phyloP scores from a whole-genome alignment of 2,113 vertebrate species.

The Grantiella picta region DNA sequence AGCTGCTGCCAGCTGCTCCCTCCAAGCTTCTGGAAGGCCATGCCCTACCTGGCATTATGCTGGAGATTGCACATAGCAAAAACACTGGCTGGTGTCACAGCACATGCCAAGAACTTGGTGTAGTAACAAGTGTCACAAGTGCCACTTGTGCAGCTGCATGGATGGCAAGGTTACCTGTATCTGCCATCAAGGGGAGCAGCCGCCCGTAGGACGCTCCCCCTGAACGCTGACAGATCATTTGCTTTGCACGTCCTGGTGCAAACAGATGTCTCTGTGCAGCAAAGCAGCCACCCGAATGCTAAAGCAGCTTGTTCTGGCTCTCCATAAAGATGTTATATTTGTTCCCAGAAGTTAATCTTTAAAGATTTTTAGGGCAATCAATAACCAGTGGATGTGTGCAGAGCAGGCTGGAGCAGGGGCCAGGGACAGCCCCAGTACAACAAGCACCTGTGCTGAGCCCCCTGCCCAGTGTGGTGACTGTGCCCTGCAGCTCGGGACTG shows the following conservation, averaged over 20 bases:
- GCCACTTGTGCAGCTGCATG: background rate
- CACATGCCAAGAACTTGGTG: background rate
- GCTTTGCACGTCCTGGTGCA: background rate
- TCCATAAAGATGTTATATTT: slow-evolving; percentile 56
- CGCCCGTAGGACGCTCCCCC: background rate
- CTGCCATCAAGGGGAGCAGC: background rate
- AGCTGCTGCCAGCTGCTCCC: background rate
- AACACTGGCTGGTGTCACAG: background rate
- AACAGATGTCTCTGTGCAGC: slow-evolving; percentile 35
- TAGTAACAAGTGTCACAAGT: background rate
- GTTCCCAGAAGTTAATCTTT: slow-evolving; percentile 64
- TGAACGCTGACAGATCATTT: background rate
- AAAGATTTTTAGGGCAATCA: slow-evolving; percentile 53
- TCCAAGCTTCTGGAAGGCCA: background rate
- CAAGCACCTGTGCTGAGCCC: fast-evolving
- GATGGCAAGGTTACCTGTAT: background rate
- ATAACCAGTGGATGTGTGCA: slow-evolving; percentile 30
- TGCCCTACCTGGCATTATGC: background rate
- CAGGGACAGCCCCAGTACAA: background rate
- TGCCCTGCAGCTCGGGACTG: fast-evolving
- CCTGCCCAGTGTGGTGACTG: fast-evolving
- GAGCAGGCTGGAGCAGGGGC: background rate
- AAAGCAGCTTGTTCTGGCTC: slow-evolving; percentile 9
- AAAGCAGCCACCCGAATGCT: slow-evolving; percentile 54
- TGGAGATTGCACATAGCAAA: background rate